A percentile compares a stretch with the other conserved stretches of the same genome.
Conservation (phyloP, 2,888 invertebrate genomes). For the Monochamus alternatus region DNA sequence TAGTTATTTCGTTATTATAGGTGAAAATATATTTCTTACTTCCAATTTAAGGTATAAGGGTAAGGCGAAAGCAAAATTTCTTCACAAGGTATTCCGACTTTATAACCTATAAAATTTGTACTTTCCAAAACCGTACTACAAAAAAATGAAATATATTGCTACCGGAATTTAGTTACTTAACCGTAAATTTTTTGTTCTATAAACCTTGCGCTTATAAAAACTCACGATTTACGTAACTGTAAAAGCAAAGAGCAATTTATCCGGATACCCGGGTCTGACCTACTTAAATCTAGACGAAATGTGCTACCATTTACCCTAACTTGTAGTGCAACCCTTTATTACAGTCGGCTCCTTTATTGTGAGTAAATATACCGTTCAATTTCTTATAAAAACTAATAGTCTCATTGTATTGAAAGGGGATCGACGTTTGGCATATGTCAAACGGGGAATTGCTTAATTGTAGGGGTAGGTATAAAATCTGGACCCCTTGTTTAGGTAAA, state of each 20-base stretch:
- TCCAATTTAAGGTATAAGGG: no score
- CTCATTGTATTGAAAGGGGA: slow-evolving; percentile 44
- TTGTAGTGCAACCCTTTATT: slow-evolving; percentile 47
- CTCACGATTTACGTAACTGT: slow-evolving; percentile 21
- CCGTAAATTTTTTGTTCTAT: slow-evolving; percentile 29
- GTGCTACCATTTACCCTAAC: slow-evolving; percentile 34
- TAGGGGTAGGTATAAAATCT: slow-evolving; percentile 20
- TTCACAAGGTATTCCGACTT: neutral
- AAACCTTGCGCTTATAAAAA: slow-evolving; percentile 44
- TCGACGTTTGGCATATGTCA: slow-evolving; percentile 43
- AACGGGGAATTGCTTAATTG: slow-evolving; percentile 37
- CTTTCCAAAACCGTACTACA: neutral
- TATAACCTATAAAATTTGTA: slow-evolving; percentile 1
- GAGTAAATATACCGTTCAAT: slow-evolving; percentile 46
- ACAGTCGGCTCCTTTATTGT: slow-evolving; percentile 41
- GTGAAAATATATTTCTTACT: no score
- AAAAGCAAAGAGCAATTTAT: slow-evolving; percentile 14
- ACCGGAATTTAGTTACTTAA: slow-evolving; percentile 11
- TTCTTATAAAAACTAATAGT: slow-evolving; percentile 49
- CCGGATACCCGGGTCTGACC: slow-evolving; percentile 38
- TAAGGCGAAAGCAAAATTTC: neutral
- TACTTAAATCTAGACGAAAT: slow-evolving; percentile 47
- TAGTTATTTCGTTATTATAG: no score
- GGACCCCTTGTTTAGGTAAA: slow-evolving; percentile 25
- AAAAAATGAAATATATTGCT: neutral